A percentile compares a stretch with the other conserved stretches of the same genome.
Conservation (phyloP, 2,888 invertebrate species). For the Adela reaumurella region DNA sequence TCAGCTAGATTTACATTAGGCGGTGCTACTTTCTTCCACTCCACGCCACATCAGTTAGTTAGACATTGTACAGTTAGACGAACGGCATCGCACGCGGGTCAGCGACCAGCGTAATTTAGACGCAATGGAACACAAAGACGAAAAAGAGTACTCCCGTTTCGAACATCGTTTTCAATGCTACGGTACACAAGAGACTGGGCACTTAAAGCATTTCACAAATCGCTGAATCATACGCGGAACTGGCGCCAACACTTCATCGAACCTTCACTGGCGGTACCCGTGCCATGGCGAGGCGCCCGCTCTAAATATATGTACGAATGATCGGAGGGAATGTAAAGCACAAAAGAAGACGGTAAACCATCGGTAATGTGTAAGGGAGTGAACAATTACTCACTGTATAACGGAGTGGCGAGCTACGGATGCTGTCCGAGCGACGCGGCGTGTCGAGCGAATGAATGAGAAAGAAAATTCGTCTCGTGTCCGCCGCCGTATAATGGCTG, state of each 20-base stretch:
- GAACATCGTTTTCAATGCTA: background rate
- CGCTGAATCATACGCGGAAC: background rate
- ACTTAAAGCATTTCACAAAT: background rate
- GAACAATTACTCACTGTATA: background rate
- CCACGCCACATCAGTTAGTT: background rate
- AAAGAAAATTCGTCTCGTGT: background rate
- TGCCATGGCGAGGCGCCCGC: too few species aligned
- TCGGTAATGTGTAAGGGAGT: too few species aligned
- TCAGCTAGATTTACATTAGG: too few species aligned
- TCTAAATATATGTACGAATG: too few species aligned
- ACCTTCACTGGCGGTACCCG: too few species aligned
- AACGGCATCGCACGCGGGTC: background rate
- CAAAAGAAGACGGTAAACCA: too few species aligned
- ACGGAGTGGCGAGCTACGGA: background rate
- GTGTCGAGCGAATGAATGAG: background rate
- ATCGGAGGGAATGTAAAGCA: too few species aligned
- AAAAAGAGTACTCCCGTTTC: too few species aligned
- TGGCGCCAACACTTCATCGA: background rate
- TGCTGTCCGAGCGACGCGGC: conserved; percentile 1
- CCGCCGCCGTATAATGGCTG: background rate
- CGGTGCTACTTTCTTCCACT: background rate
- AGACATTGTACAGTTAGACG: background rate
- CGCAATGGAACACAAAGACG: too few species aligned
- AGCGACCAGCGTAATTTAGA: too few species aligned
- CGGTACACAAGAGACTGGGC: background rate